Evolutionary conservation across 2,797 vertebrate genomes (phyloP), one percentile per base, ranked within the genome.

Genomic region (Schizopygopsis malacanthus): DNA sequence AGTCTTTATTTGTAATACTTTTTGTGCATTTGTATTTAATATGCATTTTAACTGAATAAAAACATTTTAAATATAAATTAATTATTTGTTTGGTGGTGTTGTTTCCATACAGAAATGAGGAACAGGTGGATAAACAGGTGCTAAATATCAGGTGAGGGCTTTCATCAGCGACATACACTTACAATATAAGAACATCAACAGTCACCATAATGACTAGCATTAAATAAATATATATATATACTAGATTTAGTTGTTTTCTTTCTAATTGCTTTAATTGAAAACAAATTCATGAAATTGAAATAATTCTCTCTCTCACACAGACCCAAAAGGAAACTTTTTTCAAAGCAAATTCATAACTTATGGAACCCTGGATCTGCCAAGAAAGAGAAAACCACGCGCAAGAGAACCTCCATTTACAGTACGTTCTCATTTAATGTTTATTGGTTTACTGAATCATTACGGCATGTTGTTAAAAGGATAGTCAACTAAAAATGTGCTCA

Each of bases 241-340:
- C 9, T 43, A 61, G 37, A 72, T n/a, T n/a, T 37, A 22, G 4
- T 61, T 79, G 13, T 13, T n/a, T 41, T 77, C 13, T 11, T 56
- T 4, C 50, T 20, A 20, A 54, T 52, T 76, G 4, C 16, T 76
- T 76, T 76, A 15, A n/a, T 5, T 76, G 56, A 52, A 67, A 50
- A n/a, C 8, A 39, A 18, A 78, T 67, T 52, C 16, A 65, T 22
- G 20, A 20, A 45, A 39, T 22, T 73, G 7, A 50, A 25, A 59
- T 59, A 18, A 18, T 73, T 79, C 43, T 52, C 0, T 77, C 67
- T 77, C 67, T 90, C 20, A 61, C 16, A 65, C 90, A 95, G 95
- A 89, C 67, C 39, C 54, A 96, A 94, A 88, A 91, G 91, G 87
- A 94, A 88, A 89, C 90, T 95, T 5, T 69, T 94, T 25, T 83